These are phyloP conservation scores for Argyra leucocephala DNA, from an alignment of 2,888 invertebrate genomes.

Conservation along the genomic window DNA sequence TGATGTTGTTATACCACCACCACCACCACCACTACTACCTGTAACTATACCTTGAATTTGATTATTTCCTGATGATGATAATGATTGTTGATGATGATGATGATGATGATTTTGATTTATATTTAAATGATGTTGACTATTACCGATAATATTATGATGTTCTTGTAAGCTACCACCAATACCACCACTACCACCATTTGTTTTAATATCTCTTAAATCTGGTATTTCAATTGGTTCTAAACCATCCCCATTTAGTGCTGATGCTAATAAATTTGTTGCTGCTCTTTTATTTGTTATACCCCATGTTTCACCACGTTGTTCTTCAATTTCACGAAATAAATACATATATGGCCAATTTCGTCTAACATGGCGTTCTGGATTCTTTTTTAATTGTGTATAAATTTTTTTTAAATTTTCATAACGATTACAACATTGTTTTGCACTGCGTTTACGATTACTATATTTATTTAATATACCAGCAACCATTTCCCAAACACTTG, in stretches of 20 bases:
- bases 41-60: not conserved
- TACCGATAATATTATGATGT: not conserved
- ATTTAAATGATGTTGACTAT: too few species aligned
- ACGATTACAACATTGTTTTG: constrained; percentile 42
- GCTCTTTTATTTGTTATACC: constrained; percentile 36
- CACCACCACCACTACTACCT: not conserved
- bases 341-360: constrained; percentile 43
- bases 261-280: constrained; percentile 5
- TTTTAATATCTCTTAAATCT: not conserved
- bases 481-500: constrained; percentile 44
- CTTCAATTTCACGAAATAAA: constrained; percentile 42
- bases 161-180: not conserved
- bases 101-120: not conserved
- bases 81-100: not conserved
- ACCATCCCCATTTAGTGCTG: constrained; percentile 3
- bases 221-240: constrained; percentile 6
- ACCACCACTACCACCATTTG: not conserved
- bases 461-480: constrained; percentile 40
- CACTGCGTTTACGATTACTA: constrained; percentile 37
- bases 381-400: constrained; percentile 41
- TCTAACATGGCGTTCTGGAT: constrained; percentile 41
- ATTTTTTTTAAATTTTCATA: constrained; percentile 43
- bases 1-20: not conserved
- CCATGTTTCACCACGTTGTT: constrained; percentile 42
- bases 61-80: not conserved